A percentile compares a stretch with the other conserved stretches of the same genome.
Conservation (phyloP, 2,888 invertebrate species). For the Scaptodrosophila latifasciaeformis region DNA sequence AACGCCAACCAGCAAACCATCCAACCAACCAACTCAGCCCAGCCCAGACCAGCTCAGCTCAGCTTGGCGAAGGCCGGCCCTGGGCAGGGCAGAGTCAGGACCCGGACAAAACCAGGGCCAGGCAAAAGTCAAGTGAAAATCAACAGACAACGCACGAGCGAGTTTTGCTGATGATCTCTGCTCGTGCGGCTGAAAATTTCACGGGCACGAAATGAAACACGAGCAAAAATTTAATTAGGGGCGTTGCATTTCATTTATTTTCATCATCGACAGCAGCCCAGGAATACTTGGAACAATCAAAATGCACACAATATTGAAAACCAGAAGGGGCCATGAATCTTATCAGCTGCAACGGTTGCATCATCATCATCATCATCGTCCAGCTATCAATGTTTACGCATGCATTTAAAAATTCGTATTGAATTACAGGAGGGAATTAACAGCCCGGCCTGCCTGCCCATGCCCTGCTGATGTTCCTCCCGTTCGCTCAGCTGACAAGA, state of each 20-base stretch:
- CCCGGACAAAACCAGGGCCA: constrained; percentile 23
- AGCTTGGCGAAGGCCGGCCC: too few species aligned
- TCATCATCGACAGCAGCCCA: constrained; percentile 43
- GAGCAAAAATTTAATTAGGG: constrained; percentile 57
- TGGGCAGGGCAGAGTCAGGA: too few species aligned
- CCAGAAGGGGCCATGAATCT: not conserved
- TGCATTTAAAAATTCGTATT: constrained; percentile 61
- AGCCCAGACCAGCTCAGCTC: not conserved
- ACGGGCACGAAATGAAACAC: constrained; percentile 15
- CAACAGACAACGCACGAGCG: constrained; percentile 7
- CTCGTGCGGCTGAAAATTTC: constrained; percentile 36
- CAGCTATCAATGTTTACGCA: constrained; percentile 65
- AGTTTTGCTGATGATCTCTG: not conserved
- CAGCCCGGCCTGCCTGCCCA: constrained; percentile 8
- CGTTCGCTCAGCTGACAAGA: constrained; percentile 49
- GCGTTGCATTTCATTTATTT: constrained; percentile 62
- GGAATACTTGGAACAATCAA: constrained; percentile 10
- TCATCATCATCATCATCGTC: constrained; percentile 48
- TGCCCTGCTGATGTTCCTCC: not conserved
- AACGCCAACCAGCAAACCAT: constrained; percentile 37
- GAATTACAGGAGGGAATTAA: constrained; percentile 31
- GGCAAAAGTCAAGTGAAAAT: constrained; percentile 18
- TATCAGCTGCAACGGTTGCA: constrained; percentile 32
- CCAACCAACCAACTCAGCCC: constrained; percentile 6
- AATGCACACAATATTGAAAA: constrained; percentile 6